Percentiles rank a stretch among this genome's conserved stretches.
Evolutionary conservation across 2,113 vertebrate species (phyloP).

Genomic region (Peromyscus californicus): DNA sequence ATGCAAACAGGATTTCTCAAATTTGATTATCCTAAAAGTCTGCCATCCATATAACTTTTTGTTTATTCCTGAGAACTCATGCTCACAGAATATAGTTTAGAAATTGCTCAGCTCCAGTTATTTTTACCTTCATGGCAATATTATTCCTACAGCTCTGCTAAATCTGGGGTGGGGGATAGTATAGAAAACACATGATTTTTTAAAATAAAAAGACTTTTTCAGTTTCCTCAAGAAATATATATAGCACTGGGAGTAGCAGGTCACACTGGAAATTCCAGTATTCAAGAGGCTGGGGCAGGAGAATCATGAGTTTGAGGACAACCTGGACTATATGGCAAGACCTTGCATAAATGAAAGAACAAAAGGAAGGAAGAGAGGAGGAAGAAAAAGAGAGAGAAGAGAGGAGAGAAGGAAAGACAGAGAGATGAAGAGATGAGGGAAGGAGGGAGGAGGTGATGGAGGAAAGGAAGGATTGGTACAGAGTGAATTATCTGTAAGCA

Average conservation of each 20-base stretch:
- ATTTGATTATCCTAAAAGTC: not conserved
- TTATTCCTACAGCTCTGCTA: not conserved
- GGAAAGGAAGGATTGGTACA: not conserved
- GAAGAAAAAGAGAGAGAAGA: rapidly evolving
- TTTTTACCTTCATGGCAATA: not conserved
- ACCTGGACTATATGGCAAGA: no score
- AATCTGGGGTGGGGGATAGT: not conserved
- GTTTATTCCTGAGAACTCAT: not conserved
- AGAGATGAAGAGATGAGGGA: not conserved
- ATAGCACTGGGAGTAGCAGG: no score
- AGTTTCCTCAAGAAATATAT: no score
- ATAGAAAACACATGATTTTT: not conserved
- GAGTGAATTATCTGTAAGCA: not conserved
- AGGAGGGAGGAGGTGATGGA: not conserved
- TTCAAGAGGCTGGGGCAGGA: not conserved
- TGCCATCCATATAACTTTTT: not conserved
- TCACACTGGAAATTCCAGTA: no score
- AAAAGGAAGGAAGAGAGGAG: not conserved
- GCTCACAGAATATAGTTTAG: not conserved
- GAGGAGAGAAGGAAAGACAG: no score
- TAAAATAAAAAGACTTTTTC: not conserved
- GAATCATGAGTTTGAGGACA: no score
- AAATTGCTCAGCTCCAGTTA: not conserved
- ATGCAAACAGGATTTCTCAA: not conserved
- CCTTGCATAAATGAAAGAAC: no score